These are phyloP conservation scores for Cyanoliseus patagonus DNA, from an alignment of 2,113 vertebrate genomes.

Conservation along the genomic window DNA sequence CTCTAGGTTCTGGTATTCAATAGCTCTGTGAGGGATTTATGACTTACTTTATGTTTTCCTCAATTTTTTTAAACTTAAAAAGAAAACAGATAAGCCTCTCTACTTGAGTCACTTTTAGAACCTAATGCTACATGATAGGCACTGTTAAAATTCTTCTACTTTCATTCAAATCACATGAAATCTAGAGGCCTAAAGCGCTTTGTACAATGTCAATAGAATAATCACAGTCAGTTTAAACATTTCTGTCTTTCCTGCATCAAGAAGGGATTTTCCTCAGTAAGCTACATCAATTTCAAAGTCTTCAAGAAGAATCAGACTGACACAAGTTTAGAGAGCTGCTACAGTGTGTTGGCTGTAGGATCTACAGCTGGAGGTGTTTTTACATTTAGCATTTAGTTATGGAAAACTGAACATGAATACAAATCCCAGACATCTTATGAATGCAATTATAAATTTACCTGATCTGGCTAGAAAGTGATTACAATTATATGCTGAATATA, in stretches of 20 bases:
- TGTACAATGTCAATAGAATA: neutral
- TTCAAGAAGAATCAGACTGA: slow-evolving; percentile 4
- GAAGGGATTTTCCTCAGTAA: neutral
- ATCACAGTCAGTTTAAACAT: neutral
- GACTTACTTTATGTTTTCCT: neutral
- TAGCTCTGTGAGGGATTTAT: neutral
- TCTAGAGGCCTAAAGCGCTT: neutral
- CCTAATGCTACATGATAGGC: neutral
- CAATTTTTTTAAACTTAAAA: neutral
- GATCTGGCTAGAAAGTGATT: neutral
- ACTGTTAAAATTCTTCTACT: neutral
- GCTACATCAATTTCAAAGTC: neutral
- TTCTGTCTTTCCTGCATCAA: neutral
- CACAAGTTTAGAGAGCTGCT: neutral
- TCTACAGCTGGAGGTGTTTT: neutral
- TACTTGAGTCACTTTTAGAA: neutral
- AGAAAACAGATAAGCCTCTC: neutral
- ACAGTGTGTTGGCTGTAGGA: neutral
- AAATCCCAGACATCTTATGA: neutral
- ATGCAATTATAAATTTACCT: neutral
- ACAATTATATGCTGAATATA: neutral
- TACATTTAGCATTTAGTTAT: neutral
- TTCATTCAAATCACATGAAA: neutral
- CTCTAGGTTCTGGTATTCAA: neutral
- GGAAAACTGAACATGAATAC: neutral